Evolutionary conservation across 92 coral and sea anemone species (phyloP).

Genomic region (Siderastrea siderea): DNA sequence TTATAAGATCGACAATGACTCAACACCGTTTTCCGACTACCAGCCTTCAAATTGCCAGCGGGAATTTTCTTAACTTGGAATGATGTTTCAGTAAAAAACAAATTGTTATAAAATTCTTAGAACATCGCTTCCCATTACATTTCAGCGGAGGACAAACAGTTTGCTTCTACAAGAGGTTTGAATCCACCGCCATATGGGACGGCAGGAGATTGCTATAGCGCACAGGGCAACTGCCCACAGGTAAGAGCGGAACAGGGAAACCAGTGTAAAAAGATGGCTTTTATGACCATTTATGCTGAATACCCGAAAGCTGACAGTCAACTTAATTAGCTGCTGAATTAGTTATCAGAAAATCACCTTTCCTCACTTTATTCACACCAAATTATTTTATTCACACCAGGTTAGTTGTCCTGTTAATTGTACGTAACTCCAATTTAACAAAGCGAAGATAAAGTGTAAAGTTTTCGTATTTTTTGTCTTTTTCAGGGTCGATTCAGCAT

Average conservation of each 20-base stretch:
- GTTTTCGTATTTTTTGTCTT: neutral
- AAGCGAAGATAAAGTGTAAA: neutral
- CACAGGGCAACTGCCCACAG: slow-evolving; percentile 87
- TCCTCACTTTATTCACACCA: no score
- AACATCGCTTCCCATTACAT: neutral
- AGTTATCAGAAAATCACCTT: neutral
- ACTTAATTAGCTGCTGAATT: neutral
- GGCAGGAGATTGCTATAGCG: slow-evolving; percentile 98
- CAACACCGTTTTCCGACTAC: no score
- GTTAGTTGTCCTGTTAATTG: no score
- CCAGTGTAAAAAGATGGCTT: no score
- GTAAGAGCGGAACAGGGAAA: slow-evolving; percentile 34
- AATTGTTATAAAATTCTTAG: neutral
- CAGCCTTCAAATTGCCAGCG: no score
- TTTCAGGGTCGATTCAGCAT: slow-evolving; percentile 97
- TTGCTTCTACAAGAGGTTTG: slow-evolving; percentile 87
- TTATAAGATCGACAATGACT: no score
- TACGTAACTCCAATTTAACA: no score
- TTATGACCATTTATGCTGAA: no score
- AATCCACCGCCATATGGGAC: slow-evolving; percentile 90
- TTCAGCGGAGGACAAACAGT: slow-evolving; percentile 87
- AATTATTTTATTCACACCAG: no score
- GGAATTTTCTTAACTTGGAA: no score
- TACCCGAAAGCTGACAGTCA: neutral
- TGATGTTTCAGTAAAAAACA: neutral